These are phyloP conservation scores for Brachyalestes nurse DNA, from an alignment of 2,797 vertebrate species.

Conservation along the genomic window DNA sequence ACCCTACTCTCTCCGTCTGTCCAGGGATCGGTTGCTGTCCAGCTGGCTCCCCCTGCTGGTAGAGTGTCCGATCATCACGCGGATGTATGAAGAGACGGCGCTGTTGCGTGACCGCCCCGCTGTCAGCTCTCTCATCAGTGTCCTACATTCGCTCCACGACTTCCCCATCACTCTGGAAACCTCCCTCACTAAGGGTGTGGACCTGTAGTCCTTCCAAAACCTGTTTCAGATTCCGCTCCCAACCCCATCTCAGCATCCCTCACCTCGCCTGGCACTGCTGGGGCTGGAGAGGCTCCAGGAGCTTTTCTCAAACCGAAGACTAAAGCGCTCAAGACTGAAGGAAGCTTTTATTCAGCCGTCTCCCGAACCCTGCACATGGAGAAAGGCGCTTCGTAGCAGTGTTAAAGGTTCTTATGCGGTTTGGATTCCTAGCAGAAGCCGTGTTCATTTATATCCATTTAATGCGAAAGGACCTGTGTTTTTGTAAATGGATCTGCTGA, in stretches of 20 bases:
- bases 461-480: background rate
- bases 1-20: constrained; percentile 10
- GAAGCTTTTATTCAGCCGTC: constrained; percentile 12
- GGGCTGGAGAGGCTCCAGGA: constrained; percentile 6
- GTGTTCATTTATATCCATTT: constrained; percentile 1
- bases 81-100: constrained; percentile 92
- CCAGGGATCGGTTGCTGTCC: constrained; percentile 89
- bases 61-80: constrained; percentile 83
- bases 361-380: background rate
- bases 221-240: constrained; percentile 6
- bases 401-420: background rate
- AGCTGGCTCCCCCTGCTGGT: constrained; percentile 94
- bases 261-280: background rate
- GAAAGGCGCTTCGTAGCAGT: constrained; percentile 24
- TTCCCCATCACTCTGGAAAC: constrained; percentile 92
- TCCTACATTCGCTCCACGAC: constrained; percentile 91
- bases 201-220: constrained; percentile 80
- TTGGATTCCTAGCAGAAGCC: background rate
- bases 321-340: background rate
- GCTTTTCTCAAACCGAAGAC: background rate
- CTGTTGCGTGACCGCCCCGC: constrained; percentile 88
- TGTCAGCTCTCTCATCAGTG: constrained; percentile 87
- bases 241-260: background rate
- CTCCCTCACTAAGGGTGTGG: constrained; percentile 93
- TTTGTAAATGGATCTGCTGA: constrained; percentile 7